Conservation (phyloP, 2,888 invertebrate genomes). For the Cheilosia soror region DNA sequence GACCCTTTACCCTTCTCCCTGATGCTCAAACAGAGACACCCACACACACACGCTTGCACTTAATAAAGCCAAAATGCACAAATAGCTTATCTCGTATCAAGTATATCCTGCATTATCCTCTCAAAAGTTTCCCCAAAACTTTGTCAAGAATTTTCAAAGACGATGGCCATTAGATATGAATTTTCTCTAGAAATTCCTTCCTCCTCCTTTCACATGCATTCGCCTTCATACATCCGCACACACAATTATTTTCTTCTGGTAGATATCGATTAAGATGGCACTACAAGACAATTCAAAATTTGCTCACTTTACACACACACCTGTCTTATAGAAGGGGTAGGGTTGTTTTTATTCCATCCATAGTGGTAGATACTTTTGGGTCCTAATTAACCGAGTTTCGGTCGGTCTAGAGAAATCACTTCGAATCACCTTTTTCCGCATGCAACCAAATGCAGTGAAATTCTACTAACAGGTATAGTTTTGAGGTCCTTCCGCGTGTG, state of each 20-base stretch:
- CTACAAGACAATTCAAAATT: constrained; percentile 7
- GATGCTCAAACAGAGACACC: not conserved
- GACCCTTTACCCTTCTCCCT: constrained; percentile 8
- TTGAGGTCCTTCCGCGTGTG: no score
- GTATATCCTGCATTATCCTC: constrained; percentile 38
- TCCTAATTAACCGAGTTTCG: not conserved
- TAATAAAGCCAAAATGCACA: constrained; percentile 62
- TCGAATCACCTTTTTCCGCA: no score
- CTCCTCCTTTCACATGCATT: constrained; percentile 15
- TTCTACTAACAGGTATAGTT: no score
- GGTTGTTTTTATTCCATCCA: not conserved
- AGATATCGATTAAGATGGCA: constrained; percentile 46
- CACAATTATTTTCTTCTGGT: constrained; percentile 39
- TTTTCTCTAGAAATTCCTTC: constrained; percentile 18
- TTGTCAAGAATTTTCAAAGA: constrained; percentile 41
- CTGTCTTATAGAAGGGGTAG: no score
- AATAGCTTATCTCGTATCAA: constrained; percentile 58
- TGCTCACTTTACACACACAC: no score
- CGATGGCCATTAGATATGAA: constrained; percentile 46
- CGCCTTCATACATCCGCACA: not conserved
- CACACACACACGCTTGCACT: not conserved
- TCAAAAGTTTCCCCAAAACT: constrained; percentile 52
- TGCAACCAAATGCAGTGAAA: no score
- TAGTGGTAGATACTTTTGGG: no score
- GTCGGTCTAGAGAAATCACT: no score